These are phyloP conservation scores for Ondatra zibethicus DNA, from an alignment of 2,113 vertebrate genomes.

Conservation along the genomic window DNA sequence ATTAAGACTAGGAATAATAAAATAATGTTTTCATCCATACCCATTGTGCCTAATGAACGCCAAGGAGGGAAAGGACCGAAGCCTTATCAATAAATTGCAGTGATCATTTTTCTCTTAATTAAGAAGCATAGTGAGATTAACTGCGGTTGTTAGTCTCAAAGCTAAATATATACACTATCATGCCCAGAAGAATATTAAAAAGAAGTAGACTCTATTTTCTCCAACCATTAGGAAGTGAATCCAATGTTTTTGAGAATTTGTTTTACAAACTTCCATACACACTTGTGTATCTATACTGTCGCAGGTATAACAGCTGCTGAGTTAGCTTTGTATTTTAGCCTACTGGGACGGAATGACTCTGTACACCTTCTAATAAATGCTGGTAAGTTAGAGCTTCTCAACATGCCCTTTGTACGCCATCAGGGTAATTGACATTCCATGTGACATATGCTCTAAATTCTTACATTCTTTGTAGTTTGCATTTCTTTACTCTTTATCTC, in stretches of 20 bases:
- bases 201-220: slow-evolving; percentile 46
- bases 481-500: not conserved
- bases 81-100: not conserved
- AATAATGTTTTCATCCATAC: not conserved
- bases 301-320: not conserved
- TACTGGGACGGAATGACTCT: not conserved
- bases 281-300: not conserved
- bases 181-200: slow-evolving; percentile 13
- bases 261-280: not conserved
- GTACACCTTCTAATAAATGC: not conserved
- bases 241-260: not conserved
- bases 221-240: slow-evolving; percentile 33
- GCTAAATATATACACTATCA: slow-evolving; percentile 2
- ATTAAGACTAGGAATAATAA: not conserved
- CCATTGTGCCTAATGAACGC: not conserved
- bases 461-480: not conserved
- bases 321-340: not conserved
- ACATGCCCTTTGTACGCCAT: not conserved
- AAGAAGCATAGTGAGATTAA: not conserved
- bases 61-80: not conserved
- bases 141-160: not conserved
- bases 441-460: not conserved
- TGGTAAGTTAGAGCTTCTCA: not conserved
- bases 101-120: slow-evolving; percentile 4
- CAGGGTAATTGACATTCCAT: not conserved